Percentiles rank a stretch among this genome's conserved stretches.
These are phyloP conservation scores for Numenius arquata DNA, from an alignment of 2,113 vertebrate species.

Conservation along the genomic window DNA sequence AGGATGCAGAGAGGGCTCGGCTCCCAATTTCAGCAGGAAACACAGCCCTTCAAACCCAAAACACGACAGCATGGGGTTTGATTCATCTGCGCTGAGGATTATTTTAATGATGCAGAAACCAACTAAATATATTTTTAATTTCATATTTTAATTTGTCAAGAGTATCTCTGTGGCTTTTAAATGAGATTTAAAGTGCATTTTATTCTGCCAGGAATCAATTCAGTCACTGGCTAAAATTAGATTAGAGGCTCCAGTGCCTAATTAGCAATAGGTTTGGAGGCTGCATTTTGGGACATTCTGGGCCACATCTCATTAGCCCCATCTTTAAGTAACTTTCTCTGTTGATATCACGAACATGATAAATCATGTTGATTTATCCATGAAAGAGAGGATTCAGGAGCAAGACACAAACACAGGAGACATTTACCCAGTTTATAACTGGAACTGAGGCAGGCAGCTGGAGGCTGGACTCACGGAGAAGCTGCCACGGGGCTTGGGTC, in stretches of 20 bases:
- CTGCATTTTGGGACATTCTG: neutral
- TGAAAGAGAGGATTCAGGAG: neutral
- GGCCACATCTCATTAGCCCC: neutral
- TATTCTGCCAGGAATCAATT: neutral
- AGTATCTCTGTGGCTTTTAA: neutral
- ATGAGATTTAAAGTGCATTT: slow-evolving; percentile 5
- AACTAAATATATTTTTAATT: slow-evolving; percentile 47
- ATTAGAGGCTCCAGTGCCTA: slow-evolving; percentile 27
- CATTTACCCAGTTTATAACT: fast-evolving
- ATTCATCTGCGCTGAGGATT: neutral
- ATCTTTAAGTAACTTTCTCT: neutral
- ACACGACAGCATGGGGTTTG: fast-evolving
- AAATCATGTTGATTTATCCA: neutral
- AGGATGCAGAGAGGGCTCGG: fast-evolving
- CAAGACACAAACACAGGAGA: fast-evolving
- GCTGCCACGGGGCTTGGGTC: neutral
- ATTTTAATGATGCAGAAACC: slow-evolving; percentile 15
- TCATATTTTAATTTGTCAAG: slow-evolving; percentile 45
- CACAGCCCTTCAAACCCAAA: neutral
- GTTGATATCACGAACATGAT: too few species aligned
- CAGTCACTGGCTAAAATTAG: slow-evolving; percentile 28
- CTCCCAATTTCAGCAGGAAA: neutral
- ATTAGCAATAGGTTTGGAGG: neutral
- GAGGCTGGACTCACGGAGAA: neutral
- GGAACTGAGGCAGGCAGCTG: neutral